Conservation (phyloP, 2,113 vertebrate species). For the Labeo catla region DNA sequence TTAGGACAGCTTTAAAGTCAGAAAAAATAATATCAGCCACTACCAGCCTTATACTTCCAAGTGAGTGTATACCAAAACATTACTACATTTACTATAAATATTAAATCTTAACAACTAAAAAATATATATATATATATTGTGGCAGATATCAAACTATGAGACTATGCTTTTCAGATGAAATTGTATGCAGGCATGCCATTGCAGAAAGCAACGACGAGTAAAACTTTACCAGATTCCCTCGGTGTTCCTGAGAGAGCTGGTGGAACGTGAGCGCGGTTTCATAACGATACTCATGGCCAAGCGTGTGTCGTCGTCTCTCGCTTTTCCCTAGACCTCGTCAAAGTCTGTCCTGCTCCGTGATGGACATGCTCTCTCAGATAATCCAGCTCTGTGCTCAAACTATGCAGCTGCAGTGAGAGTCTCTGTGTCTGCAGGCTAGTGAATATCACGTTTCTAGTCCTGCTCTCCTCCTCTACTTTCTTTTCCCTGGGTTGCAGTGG, state of each 20-base stretch:
- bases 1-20: neutral
- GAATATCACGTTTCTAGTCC: conserved; percentile 41
- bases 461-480: conserved; percentile 40
- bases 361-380: conserved; percentile 37
- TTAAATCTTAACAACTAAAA: neutral
- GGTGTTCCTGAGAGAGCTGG: conserved; percentile 83
- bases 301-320: neutral
- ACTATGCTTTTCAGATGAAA: neutral
- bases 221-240: conserved; percentile 82
- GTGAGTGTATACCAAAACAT: neutral
- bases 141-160: neutral
- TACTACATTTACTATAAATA: neutral
- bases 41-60: neutral
- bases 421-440: conserved; percentile 44
- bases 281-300: conserved; percentile 85
- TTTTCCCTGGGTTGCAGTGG: conserved; percentile 33
- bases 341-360: neutral
- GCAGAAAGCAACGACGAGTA: neutral
- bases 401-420: conserved; percentile 5
- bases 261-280: conserved; percentile 87
- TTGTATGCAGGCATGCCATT: neutral
- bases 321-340: conserved; percentile 1
- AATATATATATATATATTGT: neutral
- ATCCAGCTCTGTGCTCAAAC: conserved; percentile 2
- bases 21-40: too few relatives aligned